Conservation (phyloP, 2,888 invertebrate genomes). For the Punctoribates punctum region DNA sequence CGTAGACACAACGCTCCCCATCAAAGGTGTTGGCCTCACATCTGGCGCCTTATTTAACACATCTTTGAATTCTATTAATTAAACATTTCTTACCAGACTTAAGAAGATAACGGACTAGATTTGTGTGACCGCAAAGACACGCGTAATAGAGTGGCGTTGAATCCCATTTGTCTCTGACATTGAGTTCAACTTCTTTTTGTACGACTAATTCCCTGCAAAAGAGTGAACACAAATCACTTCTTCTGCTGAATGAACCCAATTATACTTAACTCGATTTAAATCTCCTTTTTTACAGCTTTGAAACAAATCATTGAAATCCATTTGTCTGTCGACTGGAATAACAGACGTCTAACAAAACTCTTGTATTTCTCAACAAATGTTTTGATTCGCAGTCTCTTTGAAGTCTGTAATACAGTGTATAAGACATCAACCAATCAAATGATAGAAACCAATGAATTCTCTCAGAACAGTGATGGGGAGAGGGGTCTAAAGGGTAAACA, state of each 20-base stretch:
- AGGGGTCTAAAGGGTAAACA: no score
- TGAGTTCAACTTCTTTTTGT: constrained; percentile 57
- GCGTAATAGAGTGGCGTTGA: constrained; percentile 60
- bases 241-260: no score
- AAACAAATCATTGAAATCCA: constrained; percentile 42
- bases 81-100: constrained; percentile 52
- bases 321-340: not conserved
- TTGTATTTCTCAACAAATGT: no score
- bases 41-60: constrained; percentile 53
- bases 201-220: constrained; percentile 55
- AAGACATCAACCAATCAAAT: no score
- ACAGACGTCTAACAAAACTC: no score
- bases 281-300: constrained; percentile 45
- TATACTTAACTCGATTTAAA: constrained; percentile 50
- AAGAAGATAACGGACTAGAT: constrained; percentile 56
- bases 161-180: constrained; percentile 58
- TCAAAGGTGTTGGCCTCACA: constrained; percentile 60
- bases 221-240: not conserved
- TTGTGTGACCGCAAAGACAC: constrained; percentile 58
- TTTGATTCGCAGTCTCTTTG: no score
- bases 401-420: no score
- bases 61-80: not conserved
- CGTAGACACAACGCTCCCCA: constrained; percentile 59
- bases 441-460: no score
- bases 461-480: no score